These are phyloP conservation scores for Emydoidea blandingii DNA, from an alignment of 2,797 vertebrate species.

Conservation along the genomic window DNA sequence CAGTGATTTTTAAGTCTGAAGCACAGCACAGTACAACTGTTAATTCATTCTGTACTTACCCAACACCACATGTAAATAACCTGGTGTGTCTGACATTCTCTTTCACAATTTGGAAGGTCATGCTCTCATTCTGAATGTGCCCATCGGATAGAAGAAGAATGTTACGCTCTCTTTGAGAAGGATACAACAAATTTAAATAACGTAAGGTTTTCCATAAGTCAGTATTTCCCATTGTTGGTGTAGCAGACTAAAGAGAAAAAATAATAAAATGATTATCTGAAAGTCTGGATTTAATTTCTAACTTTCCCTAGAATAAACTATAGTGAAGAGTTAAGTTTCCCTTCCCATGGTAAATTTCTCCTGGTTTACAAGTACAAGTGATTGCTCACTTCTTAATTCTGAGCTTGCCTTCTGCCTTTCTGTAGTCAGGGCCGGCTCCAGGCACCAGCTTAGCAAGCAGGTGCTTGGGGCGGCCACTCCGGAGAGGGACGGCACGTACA, in stretches of 20 bases:
- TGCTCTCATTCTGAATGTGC: constrained; percentile 85
- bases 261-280: not conserved
- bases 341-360: not conserved
- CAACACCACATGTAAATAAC: constrained; percentile 88
- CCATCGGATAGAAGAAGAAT: constrained; percentile 91
- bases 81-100: constrained; percentile 83
- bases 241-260: constrained; percentile 73
- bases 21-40: not conserved
- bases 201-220: constrained; percentile 89
- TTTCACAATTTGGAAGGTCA: constrained; percentile 84
- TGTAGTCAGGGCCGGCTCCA: not conserved
- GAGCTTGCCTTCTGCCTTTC: not conserved
- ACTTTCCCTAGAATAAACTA: not conserved
- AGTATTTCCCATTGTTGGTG: constrained; percentile 86
- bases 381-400: not conserved
- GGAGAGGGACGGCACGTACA: too few relatives aligned
- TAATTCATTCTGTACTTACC: constrained; percentile 77
- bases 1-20: not conserved
- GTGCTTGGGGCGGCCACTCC: too few relatives aligned
- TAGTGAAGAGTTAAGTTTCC: not conserved
- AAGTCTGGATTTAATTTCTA: not conserved
- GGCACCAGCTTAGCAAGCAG: too few relatives aligned
- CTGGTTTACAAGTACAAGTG: not conserved
- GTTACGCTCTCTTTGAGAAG: constrained; percentile 82
- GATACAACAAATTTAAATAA: constrained; percentile 85